Evolutionary conservation across 2,797 vertebrate genomes (phyloP).

Genomic region (Scyliorhinus canicula): DNA sequence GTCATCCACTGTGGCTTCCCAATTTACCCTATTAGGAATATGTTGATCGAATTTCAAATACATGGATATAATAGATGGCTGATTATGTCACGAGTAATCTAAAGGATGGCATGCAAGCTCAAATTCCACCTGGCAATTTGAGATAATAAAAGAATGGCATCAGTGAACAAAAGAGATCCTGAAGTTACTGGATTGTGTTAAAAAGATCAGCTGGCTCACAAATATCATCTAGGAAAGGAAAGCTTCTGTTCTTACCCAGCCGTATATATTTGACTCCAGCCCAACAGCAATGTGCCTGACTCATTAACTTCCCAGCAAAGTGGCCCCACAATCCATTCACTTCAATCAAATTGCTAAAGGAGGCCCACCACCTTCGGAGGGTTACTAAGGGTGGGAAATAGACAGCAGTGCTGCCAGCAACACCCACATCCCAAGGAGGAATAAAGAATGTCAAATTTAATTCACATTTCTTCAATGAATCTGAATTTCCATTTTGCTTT

Average conservation of each 20-base stretch:
- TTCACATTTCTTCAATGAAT: neutral
- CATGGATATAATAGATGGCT: neutral
- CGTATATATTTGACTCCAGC: neutral
- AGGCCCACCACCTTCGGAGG: neutral
- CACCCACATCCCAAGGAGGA: neutral
- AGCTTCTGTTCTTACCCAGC: neutral
- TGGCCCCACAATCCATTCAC: neutral
- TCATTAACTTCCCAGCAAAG: neutral
- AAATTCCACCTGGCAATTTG: neutral
- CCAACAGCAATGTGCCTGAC: neutral
- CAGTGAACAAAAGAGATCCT: neutral
- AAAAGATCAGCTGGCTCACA: neutral
- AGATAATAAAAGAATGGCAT: neutral
- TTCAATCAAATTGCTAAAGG: neutral
- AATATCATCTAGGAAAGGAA: neutral
- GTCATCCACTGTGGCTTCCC: neutral
- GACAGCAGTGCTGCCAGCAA: neutral
- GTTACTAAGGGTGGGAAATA: neutral
- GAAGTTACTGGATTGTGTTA: neutral
- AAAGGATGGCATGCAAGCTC: neutral
- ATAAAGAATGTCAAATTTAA: neutral
- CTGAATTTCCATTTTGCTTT: neutral
- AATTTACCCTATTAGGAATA: neutral
- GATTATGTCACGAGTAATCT: neutral
- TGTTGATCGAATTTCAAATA: neutral